Evolutionary conservation across 2,888 invertebrate species (phyloP).

Genomic region (Apantesis nais): DNA sequence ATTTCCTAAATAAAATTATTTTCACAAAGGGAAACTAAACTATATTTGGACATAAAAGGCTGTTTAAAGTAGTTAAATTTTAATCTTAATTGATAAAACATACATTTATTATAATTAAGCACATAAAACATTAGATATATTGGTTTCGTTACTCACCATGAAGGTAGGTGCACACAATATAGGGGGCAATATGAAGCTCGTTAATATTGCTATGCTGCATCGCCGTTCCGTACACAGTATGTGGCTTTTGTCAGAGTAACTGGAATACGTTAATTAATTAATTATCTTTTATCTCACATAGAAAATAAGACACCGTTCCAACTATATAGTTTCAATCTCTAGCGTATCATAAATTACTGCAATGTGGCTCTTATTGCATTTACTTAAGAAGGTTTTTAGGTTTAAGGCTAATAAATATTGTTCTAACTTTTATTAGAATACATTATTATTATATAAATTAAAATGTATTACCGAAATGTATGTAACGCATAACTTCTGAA

Average conservation of each 20-base stretch:
- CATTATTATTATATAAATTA: no score
- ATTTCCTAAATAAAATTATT: not conserved
- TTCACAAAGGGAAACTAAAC: not conserved
- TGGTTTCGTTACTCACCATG: slow-evolving; percentile 78
- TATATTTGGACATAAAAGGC: no score
- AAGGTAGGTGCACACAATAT: slow-evolving; percentile 94
- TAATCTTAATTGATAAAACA: not conserved
- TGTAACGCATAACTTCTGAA: no score
- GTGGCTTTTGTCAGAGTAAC: slow-evolving; percentile 91
- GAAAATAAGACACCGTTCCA: not conserved
- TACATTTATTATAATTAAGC: not conserved
- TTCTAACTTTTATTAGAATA: no score
- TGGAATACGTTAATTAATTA: slow-evolving; percentile 64
- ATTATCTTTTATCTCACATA: not conserved
- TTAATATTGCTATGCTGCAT: slow-evolving; percentile 91
- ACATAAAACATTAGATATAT: not conserved
- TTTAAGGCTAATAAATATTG: not conserved
- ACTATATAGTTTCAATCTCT: not conserved
- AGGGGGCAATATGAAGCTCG: slow-evolving; percentile 91
- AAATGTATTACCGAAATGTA: no score
- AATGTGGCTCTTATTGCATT: not conserved
- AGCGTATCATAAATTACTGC: not conserved
- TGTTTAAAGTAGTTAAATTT: not conserved
- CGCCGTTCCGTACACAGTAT: slow-evolving; percentile 91
- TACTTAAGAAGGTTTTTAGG: not conserved